Base-by-base conservation (phyloP, 2,888 invertebrate species). In the Molanna angustata region DNA sequence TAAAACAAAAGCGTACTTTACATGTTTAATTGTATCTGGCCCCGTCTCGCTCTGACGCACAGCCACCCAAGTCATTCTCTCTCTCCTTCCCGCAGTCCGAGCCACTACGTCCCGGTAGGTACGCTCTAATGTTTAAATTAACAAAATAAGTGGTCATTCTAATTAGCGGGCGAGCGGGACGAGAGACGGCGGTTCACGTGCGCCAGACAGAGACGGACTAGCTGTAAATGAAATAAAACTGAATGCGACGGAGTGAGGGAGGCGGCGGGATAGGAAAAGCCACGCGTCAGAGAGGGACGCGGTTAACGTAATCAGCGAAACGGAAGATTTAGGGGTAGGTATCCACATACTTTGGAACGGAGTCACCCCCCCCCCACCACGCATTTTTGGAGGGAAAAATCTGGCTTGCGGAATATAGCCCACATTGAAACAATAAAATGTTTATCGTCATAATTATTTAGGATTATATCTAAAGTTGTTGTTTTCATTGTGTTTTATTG, bases 1-100 rank as follows among this genome's bases (percentile, higher is more conserved):
- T 58, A 58, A 58, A 58, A 57, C 57, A 54, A 54, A 57, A 54
- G 52, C 55, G 45, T 55, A 52, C 52, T 50, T 55, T 55, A 49
- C 39, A 52, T 44, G 49, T 54, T 57, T 57, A 57, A 57, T 57
- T 48, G 39, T 42, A 48, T 56, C n/a, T n/a, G n/a, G n/a, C n/a
- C n/a, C n/a, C n/a, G n/a, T n/a, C n/a, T n/a, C n/a, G n/a, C n/a
- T n/a, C n/a, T n/a, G n/a, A n/a, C n/a, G n/a, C n/a, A n/a, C n/a
- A n/a, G n/a, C n/a, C n/a, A n/a, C n/a, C n/a, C n/a, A n/a, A n/a
- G n/a, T n/a, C n/a, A n/a, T n/a, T n/a, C n/a, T n/a, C n/a, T n/a
- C n/a, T n/a, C n/a, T n/a, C n/a, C n/a, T n/a, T n/a, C n/a, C n/a
- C n/a, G n/a, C n/a, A n/a, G n/a, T n/a, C n/a, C n/a, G n/a, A n/a